Evolutionary conservation across 2,888 invertebrate species (phyloP).

Genomic region (Aleiodes leptofemur): DNA sequence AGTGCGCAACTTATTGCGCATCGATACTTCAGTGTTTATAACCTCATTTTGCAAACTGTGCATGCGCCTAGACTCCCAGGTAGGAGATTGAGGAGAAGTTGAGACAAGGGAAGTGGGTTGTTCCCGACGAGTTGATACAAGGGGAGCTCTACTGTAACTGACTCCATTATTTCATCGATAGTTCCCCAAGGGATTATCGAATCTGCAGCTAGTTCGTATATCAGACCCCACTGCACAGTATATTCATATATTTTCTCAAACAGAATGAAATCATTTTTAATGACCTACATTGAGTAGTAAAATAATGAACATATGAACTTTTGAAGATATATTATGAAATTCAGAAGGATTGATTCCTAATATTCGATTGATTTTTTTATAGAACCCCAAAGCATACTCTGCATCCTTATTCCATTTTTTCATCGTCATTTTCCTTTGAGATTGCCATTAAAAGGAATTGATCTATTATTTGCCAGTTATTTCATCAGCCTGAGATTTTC

Average conservation of each 20-base stretch:
- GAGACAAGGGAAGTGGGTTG: too few relatives aligned
- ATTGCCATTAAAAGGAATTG: too few relatives aligned
- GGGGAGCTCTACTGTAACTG: too few relatives aligned
- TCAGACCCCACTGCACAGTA: constrained; percentile 2
- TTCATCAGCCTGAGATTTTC: too few relatives aligned
- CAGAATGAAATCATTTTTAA: background rate
- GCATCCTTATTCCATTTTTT: constrained; percentile 8
- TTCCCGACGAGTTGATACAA: too few relatives aligned
- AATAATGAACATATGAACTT: background rate
- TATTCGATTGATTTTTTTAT: background rate
- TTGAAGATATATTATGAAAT: constrained; percentile 3
- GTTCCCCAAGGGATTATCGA: background rate
- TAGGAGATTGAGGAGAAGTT: too few relatives aligned
- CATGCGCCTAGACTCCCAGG: too few relatives aligned
- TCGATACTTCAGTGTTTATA: too few relatives aligned
- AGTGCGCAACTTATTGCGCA: too few relatives aligned
- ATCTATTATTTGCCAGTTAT: too few relatives aligned
- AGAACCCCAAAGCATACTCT: constrained; percentile 14
- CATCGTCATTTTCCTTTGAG: background rate
- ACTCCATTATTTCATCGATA: constrained; percentile 13
- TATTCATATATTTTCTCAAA: background rate
- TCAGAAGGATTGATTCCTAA: constrained; percentile 19
- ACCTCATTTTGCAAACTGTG: too few relatives aligned
- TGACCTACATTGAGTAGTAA: constrained; percentile 1
- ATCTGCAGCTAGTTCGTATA: constrained; percentile 6